Evolutionary conservation across 2,888 invertebrate genomes (phyloP), one percentile per base, ranked within the genome.

Genomic region (Lepeophtheirus nordmannii): DNA sequence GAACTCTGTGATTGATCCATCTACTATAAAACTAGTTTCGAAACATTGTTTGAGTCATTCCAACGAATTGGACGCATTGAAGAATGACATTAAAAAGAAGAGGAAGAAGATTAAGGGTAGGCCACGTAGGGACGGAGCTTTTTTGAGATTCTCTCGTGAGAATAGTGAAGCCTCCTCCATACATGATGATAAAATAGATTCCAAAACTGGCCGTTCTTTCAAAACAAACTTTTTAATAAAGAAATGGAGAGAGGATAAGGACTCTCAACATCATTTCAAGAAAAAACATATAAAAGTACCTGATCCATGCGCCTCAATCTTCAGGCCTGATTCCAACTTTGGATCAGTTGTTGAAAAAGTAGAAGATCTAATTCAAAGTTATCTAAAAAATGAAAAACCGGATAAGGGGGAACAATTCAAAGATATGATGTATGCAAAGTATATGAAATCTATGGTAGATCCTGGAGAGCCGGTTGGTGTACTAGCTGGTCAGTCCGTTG

Each of bases 391-490:
- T 0, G 66, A 67, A 23, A 53, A 30, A 9, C 23, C 68, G 7
- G 61, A 68, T 0, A 64, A 69, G 12, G 73, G 72, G 38, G 69
- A 72, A 0, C 77, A 80, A 61, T 82, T 92, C 67, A 75, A 80
- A 17, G 82, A 87, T 68, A 79, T 89, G 68, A 80, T 93, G 73
- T 83, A 83, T 71, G 78, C 84, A 11, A 91, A 91, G 76, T 82
- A 83, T 63, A 82, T 89, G 75, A 82, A 82, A 69, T 83, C 89
- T 0, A 76, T 89, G 72, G 87, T 85, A 23, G 82, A 83, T 37
- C 91, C 97, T 0, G 98, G 98, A 0, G 98, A 99, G 76, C 87
- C 96, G 0, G 98, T 99, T 1, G 96, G 96, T 3, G 77, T 96
- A 22, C 76, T 98, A 69, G 97, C 98, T 14, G 97, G 97, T 1